phyloP scores from a whole-genome alignment of 37 sponge, comb jelly and placozoan species.

The Oopsacas minuta region DNA sequence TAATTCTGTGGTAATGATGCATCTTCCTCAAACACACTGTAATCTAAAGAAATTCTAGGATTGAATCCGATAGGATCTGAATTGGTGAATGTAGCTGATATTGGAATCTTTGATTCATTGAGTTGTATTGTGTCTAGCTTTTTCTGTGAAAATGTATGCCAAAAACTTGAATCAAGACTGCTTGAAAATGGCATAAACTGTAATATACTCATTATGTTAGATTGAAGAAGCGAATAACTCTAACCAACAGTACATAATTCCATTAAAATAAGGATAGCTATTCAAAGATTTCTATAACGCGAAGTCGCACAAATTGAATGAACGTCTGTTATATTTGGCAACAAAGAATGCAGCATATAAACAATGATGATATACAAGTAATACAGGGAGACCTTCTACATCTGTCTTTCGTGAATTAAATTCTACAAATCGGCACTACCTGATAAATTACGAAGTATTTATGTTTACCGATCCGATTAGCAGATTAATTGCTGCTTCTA shows the following conservation, averaged over 20 bases:
- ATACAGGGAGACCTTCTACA: no score
- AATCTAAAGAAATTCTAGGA: conserved; percentile 40
- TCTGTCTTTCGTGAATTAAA: no score
- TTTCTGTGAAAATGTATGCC: conserved; percentile 66
- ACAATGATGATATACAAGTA: no score
- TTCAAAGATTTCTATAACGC: not conserved
- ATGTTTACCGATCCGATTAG: no score
- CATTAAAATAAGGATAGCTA: not conserved
- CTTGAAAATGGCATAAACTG: conserved; percentile 82
- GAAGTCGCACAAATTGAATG: not conserved
- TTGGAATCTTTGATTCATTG: conserved; percentile 42
- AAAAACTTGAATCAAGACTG: conserved; percentile 77
- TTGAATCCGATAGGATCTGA: conserved; percentile 37
- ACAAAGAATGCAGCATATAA: not conserved
- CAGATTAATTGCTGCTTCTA: no score
- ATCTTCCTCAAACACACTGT: conserved; percentile 44
- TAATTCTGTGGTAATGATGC: not conserved
- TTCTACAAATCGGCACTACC: no score
- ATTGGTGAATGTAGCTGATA: conserved; percentile 64
- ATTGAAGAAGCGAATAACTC: no score
- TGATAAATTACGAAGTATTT: no score
- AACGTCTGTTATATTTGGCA: not conserved
- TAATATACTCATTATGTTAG: conserved; percentile 25
- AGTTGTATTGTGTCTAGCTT: conserved; percentile 76
- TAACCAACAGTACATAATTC: no score